These are phyloP conservation scores for Gandaritis pyraliata DNA, from an alignment of 2,888 invertebrate genomes.

Conservation along the genomic window DNA sequence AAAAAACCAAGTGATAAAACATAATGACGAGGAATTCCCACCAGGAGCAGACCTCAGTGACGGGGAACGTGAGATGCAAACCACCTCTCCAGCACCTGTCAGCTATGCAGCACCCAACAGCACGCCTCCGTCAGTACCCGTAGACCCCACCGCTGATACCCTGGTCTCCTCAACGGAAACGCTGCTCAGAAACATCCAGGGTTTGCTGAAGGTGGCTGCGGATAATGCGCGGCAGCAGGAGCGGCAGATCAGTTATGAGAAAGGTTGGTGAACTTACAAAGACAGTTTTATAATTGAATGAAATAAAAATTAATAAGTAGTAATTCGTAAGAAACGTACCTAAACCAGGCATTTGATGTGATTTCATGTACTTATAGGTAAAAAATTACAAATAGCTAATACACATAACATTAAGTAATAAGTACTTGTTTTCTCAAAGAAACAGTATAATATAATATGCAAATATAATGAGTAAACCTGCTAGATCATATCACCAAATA, in stretches of 20 bases:
- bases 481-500: too few relatives aligned
- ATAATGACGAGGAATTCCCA: neutral
- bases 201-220: constrained; percentile 97
- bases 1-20: neutral
- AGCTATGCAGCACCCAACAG: constrained; percentile 92
- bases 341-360: too few relatives aligned
- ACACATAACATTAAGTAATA: too few relatives aligned
- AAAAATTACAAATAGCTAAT: too few relatives aligned
- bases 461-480: too few relatives aligned
- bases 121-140: constrained; percentile 73
- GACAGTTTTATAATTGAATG: too few relatives aligned
- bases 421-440: too few relatives aligned
- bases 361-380: too few relatives aligned
- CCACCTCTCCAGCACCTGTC: constrained; percentile 87
- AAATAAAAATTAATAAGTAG: too few relatives aligned
- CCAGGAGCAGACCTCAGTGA: constrained; percentile 89
- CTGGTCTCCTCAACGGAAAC: constrained; percentile 95
- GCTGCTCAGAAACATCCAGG: constrained; percentile 97
- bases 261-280: constrained; percentile 86
- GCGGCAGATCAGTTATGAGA: constrained; percentile 97
- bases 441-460: too few relatives aligned
- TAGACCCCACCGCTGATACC: constrained; percentile 79
- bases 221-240: constrained; percentile 98
- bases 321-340: too few relatives aligned
- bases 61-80: constrained; percentile 87